A percentile compares a stretch with the other conserved stretches of the same genome.
Evolutionary conservation across 2,888 invertebrate species (phyloP).

Genomic region (Tigriopus californicus): DNA sequence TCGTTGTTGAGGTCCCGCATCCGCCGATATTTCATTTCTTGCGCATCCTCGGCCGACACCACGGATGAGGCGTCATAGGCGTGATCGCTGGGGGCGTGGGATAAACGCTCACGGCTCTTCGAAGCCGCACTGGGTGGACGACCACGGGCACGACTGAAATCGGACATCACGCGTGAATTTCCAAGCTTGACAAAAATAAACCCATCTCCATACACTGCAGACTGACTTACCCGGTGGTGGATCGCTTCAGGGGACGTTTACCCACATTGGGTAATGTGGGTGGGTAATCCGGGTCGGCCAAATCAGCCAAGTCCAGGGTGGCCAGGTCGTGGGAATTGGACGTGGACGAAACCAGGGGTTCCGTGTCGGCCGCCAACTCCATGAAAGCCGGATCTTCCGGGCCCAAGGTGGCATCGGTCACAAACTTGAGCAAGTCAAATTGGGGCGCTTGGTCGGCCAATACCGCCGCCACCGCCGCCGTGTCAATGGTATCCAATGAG

Average conservation of each 20-base stretch:
- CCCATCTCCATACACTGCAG: no score
- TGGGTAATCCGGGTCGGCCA: neutral
- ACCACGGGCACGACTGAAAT: neutral
- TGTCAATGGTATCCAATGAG: neutral
- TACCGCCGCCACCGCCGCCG: neutral
- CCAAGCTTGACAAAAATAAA: neutral
- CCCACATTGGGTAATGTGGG: neutral
- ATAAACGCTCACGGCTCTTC: no score
- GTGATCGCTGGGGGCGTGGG: neutral
- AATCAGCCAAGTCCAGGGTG: neutral
- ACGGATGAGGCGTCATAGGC: neutral
- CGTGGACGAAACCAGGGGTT: no score
- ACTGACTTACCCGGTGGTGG: neutral
- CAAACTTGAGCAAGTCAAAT: neutral
- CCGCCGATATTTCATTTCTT: constrained; percentile 38
- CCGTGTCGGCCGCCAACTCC: neutral
- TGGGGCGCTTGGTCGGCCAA: neutral
- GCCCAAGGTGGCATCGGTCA: neutral
- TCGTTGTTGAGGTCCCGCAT: constrained; percentile 56
- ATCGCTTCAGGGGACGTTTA: neutral
- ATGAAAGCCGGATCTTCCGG: neutral
- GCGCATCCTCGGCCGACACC: neutral
- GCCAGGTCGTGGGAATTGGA: neutral
- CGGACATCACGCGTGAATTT: no score
- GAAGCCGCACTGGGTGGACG: neutral